Base-by-base conservation (phyloP, 2,888 invertebrate species). In the Metalampra italica region DNA sequence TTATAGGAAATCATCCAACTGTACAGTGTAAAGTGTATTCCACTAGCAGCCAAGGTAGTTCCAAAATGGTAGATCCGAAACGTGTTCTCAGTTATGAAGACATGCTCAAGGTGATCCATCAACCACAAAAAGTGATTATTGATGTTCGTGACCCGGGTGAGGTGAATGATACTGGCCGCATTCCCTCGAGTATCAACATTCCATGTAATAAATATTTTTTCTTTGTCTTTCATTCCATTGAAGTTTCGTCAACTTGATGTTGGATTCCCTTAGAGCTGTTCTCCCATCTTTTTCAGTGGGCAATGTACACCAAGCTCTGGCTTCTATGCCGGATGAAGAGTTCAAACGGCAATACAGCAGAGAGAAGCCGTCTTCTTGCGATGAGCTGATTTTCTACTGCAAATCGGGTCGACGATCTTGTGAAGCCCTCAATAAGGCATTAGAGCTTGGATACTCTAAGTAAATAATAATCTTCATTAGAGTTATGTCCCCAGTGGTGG, bases 91-190 rank as follows among this genome's bases (percentile, higher is more conserved):
- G 78, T 50, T 88, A 84, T 51, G 86, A 88, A 48, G 86, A 89
- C 30, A 75, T 89, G 72, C 51, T 84, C 44, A 77, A 83, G 55
- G 72, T 78, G 1, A 79, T 88, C 38, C 59, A 83, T 41, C 71
- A 83, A 48, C 81, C 85, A 4, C 70, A 80, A 44, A 90, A 91
- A 59, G 75, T 94, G 3, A 90, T 95, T 7, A 92, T 96, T 60
- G 95, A 95, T 86, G 95, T 95, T 0, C 92, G 95, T 39, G 94
- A 95, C 66, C 93, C 94, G 14, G 78, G 90, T 7, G 95, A 95
- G 82, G 82, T 95, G 1, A 68, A 86, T 53, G 90, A 91, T 56
- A 93, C 93, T 29, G 95, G 95, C 3, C 84, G 89, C 69, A 91
- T 95, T 56, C 95, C 95, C 34, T 92, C 92, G 14, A 94, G 94